These are phyloP conservation scores for Spilogale gracilis DNA, from an alignment of 2,113 vertebrate genomes.

Conservation along the genomic window DNA sequence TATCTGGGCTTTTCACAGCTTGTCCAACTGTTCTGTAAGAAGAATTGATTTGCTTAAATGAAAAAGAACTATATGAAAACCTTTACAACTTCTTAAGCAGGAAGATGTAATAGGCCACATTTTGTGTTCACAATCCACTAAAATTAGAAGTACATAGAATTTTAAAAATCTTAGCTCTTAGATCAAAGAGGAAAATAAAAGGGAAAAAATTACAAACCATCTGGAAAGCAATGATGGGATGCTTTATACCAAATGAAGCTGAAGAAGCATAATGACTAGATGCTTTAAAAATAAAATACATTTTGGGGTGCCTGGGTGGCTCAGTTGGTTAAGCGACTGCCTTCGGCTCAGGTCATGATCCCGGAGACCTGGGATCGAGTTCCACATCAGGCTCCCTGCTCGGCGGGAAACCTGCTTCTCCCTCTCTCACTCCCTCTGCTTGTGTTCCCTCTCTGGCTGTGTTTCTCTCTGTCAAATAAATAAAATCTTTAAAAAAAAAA, in stretches of 20 bases:
- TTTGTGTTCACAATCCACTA: conserved; percentile 9
- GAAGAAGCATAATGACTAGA: neutral
- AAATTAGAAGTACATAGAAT: conserved; percentile 55
- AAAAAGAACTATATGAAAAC: conserved; percentile 44
- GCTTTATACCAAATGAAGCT: conserved; percentile 28
- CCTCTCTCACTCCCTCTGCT: too few species aligned
- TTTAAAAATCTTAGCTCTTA: conserved; percentile 49
- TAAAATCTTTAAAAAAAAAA: too few species aligned
- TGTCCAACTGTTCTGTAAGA: conserved; percentile 88
- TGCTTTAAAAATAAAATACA: conserved; percentile 51
- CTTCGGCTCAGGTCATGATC: too few species aligned
- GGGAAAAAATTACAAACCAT: conserved; percentile 53
- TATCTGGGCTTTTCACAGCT: conserved; percentile 85
- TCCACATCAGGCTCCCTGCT: too few species aligned
- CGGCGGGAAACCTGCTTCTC: too few species aligned
- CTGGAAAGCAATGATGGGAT: conserved; percentile 29
- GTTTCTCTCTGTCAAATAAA: too few species aligned
- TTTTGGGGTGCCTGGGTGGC: too few species aligned
- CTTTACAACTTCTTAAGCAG: conserved; percentile 40
- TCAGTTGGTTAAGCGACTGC: too few species aligned
- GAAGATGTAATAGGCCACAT: neutral
- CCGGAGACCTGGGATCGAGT: too few species aligned
- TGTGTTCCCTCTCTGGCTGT: too few species aligned
- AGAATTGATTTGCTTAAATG: conserved; percentile 69
- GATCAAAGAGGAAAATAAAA: conserved; percentile 30